Percentiles rank a stretch among this genome's conserved stretches.
phyloP scores from a whole-genome alignment of 2,888 invertebrate genomes.

The Venusia cambrica region DNA sequence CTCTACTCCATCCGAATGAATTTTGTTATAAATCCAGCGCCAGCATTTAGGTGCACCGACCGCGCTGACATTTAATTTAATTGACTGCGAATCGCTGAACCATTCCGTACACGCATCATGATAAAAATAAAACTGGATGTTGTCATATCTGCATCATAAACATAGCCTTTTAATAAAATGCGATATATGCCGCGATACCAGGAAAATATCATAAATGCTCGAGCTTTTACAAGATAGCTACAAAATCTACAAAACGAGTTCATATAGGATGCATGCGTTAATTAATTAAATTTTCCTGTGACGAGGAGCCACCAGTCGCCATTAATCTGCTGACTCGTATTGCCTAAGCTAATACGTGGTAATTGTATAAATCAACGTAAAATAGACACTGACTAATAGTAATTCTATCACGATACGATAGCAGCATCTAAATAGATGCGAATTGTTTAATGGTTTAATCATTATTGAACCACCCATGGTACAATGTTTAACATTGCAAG shows the following conservation, averaged over 20 bases:
- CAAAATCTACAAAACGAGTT: no score
- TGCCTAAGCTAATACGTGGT: constrained; percentile 23
- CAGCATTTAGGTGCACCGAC: constrained; percentile 51
- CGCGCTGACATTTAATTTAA: constrained; percentile 71
- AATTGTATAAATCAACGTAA: constrained; percentile 30
- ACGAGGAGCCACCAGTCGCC: constrained; percentile 2
- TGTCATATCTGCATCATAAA: constrained; percentile 12
- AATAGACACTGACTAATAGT: background rate
- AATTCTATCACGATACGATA: no score
- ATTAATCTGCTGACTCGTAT: constrained; percentile 19
- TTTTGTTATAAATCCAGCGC: constrained; percentile 51
- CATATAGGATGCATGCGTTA: constrained; percentile 1
- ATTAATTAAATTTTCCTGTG: constrained; percentile 6
- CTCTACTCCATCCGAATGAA: constrained; percentile 45
- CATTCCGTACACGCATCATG: constrained; percentile 25
- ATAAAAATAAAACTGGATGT: constrained; percentile 13
- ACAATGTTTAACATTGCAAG: constrained; percentile 8
- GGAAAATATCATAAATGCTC: constrained; percentile 2
- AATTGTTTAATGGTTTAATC: constrained; percentile 8
- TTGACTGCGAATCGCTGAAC: constrained; percentile 58
- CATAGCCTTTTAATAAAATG: constrained; percentile 8
- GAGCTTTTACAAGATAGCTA: constrained; percentile 1
- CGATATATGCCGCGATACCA: background rate
- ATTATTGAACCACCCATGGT: constrained; percentile 3
- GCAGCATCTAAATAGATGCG: constrained; percentile 2